Conservation (phyloP, 2,113 vertebrate species). For the Vidua macroura region DNA sequence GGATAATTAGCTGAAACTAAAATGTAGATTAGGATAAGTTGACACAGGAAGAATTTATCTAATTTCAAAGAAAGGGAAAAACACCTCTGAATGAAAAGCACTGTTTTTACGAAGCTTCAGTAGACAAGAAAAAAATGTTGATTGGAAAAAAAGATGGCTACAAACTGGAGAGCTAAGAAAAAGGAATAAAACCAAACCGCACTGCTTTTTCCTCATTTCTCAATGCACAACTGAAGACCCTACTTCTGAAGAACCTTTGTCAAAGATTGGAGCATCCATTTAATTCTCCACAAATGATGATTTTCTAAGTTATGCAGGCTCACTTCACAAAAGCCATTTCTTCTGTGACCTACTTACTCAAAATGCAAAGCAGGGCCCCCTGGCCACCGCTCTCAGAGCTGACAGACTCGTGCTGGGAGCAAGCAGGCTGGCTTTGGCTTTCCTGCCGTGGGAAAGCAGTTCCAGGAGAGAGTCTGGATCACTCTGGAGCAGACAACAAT, state of each 20-base stretch:
- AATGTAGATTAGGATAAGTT: not conserved
- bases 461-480: not conserved
- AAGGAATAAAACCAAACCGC: not conserved
- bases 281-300: not conserved
- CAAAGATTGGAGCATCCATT: not conserved
- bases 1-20: not conserved
- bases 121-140: not conserved
- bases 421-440: not conserved
- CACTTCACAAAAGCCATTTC: not conserved
- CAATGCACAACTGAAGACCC: not conserved
- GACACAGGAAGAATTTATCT: not conserved
- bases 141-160: not conserved
- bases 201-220: not conserved
- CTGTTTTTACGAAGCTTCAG: not conserved
- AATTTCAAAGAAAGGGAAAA: not conserved
- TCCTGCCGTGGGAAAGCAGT: not conserved
- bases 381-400: not conserved
- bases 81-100: not conserved
- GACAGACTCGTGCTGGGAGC: not conserved
- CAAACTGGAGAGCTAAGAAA: not conserved
- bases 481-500: fast-evolving
- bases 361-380: not conserved
- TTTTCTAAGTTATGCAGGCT: not conserved
- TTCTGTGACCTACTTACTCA: not conserved
- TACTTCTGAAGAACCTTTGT: not conserved